These are phyloP conservation scores for Todiramphus saurophagus DNA, from an alignment of 2,113 vertebrate genomes.

Conservation along the genomic window DNA sequence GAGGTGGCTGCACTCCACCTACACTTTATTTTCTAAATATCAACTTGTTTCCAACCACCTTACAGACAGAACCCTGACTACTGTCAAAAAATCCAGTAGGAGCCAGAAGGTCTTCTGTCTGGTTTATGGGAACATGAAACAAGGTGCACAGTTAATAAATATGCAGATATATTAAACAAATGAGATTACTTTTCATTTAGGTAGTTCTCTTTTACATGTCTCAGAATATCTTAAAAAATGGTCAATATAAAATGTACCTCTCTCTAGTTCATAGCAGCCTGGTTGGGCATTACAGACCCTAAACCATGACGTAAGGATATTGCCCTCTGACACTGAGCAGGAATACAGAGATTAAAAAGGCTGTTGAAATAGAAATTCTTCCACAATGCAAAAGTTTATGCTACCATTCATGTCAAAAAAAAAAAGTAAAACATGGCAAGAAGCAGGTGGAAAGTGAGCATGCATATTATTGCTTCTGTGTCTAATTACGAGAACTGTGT, in stretches of 20 bases:
- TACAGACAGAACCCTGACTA: background rate
- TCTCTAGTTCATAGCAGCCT: background rate
- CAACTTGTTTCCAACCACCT: background rate
- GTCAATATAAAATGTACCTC: background rate
- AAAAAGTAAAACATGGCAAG: background rate
- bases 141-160: background rate
- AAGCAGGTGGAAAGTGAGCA: background rate
- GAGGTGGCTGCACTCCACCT: background rate
- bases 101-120: background rate
- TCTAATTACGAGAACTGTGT: background rate
- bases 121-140: fast-evolving
- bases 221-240: background rate
- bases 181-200: background rate
- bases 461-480: background rate
- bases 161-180: background rate
- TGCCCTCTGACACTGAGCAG: background rate
- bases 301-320: background rate
- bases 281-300: background rate
- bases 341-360: background rate
- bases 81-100: background rate
- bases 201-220: background rate
- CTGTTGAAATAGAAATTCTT: background rate
- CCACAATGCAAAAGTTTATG: background rate
- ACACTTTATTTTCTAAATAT: background rate
- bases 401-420: background rate